These are phyloP conservation scores for Clavelina lepadiformis DNA, from an alignment of 23 tunicate species.

Conservation along the genomic window DNA sequence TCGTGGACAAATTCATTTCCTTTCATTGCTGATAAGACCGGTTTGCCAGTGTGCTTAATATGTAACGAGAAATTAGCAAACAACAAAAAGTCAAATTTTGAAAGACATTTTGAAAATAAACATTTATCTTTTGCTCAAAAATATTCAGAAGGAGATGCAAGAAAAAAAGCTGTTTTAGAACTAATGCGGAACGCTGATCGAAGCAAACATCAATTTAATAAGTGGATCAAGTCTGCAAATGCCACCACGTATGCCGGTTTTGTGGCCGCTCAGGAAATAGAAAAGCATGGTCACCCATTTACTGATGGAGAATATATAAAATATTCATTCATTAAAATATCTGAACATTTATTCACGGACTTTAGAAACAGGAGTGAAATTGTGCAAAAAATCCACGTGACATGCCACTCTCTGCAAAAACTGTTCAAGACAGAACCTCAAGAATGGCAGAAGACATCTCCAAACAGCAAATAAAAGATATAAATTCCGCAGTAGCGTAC, in stretches of 20 bases:
- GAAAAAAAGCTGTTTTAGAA: slow-evolving; percentile 31
- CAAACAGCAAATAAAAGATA: slow-evolving; percentile 32
- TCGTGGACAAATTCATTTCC: slow-evolving; percentile 23
- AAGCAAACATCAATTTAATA: slow-evolving; percentile 19
- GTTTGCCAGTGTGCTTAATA: slow-evolving; percentile 17
- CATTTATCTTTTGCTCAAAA: slow-evolving; percentile 17
- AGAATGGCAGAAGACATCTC: slow-evolving; percentile 38
- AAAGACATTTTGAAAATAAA: slow-evolving; percentile 29
- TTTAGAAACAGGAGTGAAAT: slow-evolving; percentile 28
- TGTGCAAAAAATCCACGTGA: slow-evolving; percentile 20
- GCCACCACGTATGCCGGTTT: slow-evolving; percentile 28
- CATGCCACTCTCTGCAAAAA: slow-evolving; percentile 39
- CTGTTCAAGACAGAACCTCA: slow-evolving; percentile 21
- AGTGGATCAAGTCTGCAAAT: slow-evolving; percentile 28
- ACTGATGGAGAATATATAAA: slow-evolving; percentile 19
- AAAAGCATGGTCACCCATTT: slow-evolving; percentile 17
- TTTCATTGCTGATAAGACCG: slow-evolving; percentile 13
- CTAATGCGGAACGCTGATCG: slow-evolving; percentile 28
- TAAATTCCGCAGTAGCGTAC: slow-evolving; percentile 34
- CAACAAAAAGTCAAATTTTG: slow-evolving; percentile 33
- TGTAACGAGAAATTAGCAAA: slow-evolving; percentile 27
- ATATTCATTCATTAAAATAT: slow-evolving; percentile 2
- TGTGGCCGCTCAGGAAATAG: slow-evolving; percentile 40
- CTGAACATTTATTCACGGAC: slow-evolving; percentile 29
- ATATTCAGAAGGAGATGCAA: slow-evolving; percentile 22